Base-by-base conservation (phyloP, 2,797 vertebrate species). In the Enteromius unitaeniatus region DNA sequence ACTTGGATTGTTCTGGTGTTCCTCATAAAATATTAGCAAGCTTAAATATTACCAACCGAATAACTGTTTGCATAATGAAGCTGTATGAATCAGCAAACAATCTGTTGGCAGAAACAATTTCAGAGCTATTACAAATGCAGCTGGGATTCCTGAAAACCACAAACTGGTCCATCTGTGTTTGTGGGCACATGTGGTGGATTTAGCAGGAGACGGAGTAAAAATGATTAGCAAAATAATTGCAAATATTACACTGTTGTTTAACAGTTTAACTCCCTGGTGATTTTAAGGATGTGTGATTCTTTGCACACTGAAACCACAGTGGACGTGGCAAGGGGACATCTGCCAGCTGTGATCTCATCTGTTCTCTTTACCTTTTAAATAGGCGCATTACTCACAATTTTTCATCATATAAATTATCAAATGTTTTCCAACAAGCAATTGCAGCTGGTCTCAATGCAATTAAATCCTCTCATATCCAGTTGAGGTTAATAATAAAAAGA, bases 91-190 rank as follows among this genome's bases (percentile, higher is more conserved):
- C 49, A 67, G 79, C 75, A 87, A 86, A 87, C 86, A 85, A 70
- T 78, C 72, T 78, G 76, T 83, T 80, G 82, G 77, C 68, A 28
- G 84, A 86, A 64, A 76, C 75, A 89, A 89, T 88, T 88, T 89
- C 45, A 53, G 21, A 79, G 53, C 40, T 58, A 81, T 77, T 79
- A 78, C 55, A 86, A 81, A 75, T 76, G 62, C 79, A 86, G 84
- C 68, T 85, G 17, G 55, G 78, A 86, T 69, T 68, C 6, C 60
- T 37, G 77, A 58, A 51, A 65, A 23, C 34, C 73, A 55, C 53
- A 67, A 55, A 42, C 37, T 73, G 28, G 13, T 73, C 69, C 17
- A 78, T 79, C 77, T 77, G 62, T 85, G 49, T 73, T 62, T 73
- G 68, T 70, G 72, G 28, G 53, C 69, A 23, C 74, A 14, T 73